Percentiles rank a stretch among this genome's conserved stretches.
These are phyloP conservation scores for Eubasilissa splendida DNA, from an alignment of 2,888 invertebrate genomes.

Conservation along the genomic window DNA sequence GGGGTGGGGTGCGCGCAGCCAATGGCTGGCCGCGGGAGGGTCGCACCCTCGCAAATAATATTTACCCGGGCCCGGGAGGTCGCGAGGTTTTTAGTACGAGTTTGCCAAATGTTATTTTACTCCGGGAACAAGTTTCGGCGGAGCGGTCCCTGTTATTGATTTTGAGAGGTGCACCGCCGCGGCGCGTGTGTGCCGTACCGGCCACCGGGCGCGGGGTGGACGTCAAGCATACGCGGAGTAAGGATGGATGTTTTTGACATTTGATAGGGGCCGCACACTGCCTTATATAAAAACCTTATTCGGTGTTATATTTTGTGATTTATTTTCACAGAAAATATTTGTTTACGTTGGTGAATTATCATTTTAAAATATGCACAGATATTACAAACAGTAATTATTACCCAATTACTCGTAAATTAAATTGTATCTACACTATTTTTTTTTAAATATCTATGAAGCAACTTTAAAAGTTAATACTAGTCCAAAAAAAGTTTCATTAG, in stretches of 20 bases:
- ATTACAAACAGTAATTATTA: no score
- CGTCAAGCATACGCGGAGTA: no score
- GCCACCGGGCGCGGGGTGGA: not conserved
- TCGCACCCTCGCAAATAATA: slow-evolving; percentile 45
- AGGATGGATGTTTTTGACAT: slow-evolving; percentile 15
- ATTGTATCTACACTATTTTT: no score
- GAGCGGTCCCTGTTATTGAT: slow-evolving; percentile 31
- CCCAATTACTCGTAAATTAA: no score
- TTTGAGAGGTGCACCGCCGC: slow-evolving; percentile 1
- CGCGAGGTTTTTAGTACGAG: slow-evolving; percentile 43
- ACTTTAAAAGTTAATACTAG: no score
- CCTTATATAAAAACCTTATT: no score
- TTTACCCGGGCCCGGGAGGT: not conserved
- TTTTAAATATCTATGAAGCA: no score
- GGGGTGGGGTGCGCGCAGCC: slow-evolving; percentile 36
- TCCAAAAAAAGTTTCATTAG: no score
- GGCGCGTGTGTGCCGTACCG: not conserved
- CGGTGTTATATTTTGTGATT: no score
- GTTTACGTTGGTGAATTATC: no score
- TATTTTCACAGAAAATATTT: no score
- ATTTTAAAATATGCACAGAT: no score
- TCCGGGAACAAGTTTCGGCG: slow-evolving; percentile 33
- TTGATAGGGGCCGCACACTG: not conserved
- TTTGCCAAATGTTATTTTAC: slow-evolving; percentile 51
- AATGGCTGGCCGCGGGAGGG: slow-evolving; percentile 39